Base-by-base conservation (phyloP, 2,113 vertebrate species). In the Ochotona princeps region DNA sequence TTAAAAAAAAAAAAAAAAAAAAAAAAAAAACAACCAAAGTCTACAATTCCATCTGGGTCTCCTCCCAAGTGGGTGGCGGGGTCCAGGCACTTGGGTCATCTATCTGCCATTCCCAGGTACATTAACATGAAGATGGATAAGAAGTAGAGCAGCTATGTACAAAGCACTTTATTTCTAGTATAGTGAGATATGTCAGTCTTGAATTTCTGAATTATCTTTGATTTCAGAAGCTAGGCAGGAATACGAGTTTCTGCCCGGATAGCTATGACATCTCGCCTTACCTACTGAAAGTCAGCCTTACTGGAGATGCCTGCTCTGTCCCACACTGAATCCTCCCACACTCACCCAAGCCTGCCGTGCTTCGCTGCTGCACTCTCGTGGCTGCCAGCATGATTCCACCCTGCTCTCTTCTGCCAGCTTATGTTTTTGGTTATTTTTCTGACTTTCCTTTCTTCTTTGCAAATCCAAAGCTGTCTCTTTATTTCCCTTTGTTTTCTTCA, bases 401-500 rank as follows among this genome's bases (percentile, higher is more conserved):
- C 11, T 28, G 9, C 26, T 73, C 21, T 5, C 6, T 5, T 15
- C 13, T 38, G 78, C 21, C 49, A 74, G 67, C 66, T 18, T 78
- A 76, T 76, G 11, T 80, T 38, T 65, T 47, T 14, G 73, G 8
- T 57, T 57, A 86, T 57, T 78, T 91, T 63, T 20, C 60, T 61
- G 8, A 73, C 13, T 79, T 61, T 35, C 87, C 38, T 54, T 81
- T 28, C 67, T 35, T 35, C 60, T 79, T 85, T 32, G 35, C 28
- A 89, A 86, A 94, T 57, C 13, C 70, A 61, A 82, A 81, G 26
- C 74, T 25, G 60, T 49, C 28, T 1, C 67, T 90, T 76, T 38
- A 74, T 51, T 18, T 88, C 18, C 38, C 66, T 47, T 83, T 83
- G 60, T 84, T 87, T 90, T 66, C 11, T 96, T 89, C 18, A 75